Evolutionary conservation across 2,888 invertebrate genomes (phyloP), one percentile per base, ranked within the genome.

Genomic region (Chrysopilus asiliformis): DNA sequence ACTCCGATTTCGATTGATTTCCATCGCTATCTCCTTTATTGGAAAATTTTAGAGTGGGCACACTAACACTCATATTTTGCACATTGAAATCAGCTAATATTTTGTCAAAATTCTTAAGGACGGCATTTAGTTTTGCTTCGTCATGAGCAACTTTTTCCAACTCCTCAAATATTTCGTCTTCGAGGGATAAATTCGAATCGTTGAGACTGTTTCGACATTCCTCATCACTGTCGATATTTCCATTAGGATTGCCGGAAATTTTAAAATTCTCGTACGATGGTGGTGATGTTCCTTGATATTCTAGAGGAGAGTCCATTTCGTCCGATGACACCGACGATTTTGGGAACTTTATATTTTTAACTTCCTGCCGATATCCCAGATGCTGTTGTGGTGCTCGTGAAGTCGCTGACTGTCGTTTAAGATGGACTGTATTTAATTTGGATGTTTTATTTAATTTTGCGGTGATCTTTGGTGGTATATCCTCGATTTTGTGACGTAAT

Each of bases 101-200:
- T 47, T 65, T 67, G 49, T 71, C 71, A 43, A 71, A 70, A 46
- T 64, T 68, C 36, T 67, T 64, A 26, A 71, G 58, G 14, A 66
- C 70, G 8, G 60, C 64, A 43, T 64, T 60, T 22, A 71, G 46
- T 47, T 66, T 67, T 8, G 63, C 60, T 39, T 66, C 64, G 38
- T 61, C 60, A 27, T 62, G 59, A 3, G 62, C 58, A 7, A 55
- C 62, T 44, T 61, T 62, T 42, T 62, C 61, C 14, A 62, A 48
- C 42, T 62, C 62, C n/a, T 62, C 57, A 34, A 62, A 62, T 28
- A 62, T 62, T 46, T 62, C 62, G 41, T 61, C 62, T 40, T 62
- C 62, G 16, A 62, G 45, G 3, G 62, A 61, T 20, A 55, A 49
- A 39, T 57, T 57, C 1, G 55, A 52, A 4, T 60, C 47, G 43